Conservation (phyloP, 2,113 vertebrate genomes). For the Cynoglossus semilaevis region DNA sequence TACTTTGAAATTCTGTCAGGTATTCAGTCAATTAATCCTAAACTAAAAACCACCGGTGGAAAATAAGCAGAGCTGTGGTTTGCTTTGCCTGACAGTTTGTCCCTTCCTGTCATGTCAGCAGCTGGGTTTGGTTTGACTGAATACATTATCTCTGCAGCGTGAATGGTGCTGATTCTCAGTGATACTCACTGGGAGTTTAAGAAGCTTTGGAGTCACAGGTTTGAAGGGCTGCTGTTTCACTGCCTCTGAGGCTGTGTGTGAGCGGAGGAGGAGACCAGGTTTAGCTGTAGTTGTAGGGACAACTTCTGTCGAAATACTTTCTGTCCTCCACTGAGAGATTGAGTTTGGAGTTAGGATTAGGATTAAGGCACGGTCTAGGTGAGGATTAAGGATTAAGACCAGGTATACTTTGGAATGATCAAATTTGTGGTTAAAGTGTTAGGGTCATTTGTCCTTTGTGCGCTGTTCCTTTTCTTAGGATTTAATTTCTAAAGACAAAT, state of each 20-base stretch:
- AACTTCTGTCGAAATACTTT: too few relatives aligned
- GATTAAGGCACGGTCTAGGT: too few relatives aligned
- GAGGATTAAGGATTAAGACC: too few relatives aligned
- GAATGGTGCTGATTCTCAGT: constrained; percentile 36
- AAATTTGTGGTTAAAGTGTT: too few relatives aligned
- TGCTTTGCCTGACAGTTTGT: constrained; percentile 20
- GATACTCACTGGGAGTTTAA: constrained; percentile 46
- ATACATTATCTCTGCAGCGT: constrained; percentile 42
- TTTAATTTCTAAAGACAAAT: too few relatives aligned
- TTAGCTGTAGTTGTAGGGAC: too few relatives aligned
- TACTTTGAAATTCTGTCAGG: constrained; percentile 41
- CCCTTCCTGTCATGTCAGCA: constrained; percentile 28
- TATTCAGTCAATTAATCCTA: constrained; percentile 38
- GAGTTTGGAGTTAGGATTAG: too few relatives aligned
- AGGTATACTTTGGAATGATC: too few relatives aligned
- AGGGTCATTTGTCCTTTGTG: too few relatives aligned
- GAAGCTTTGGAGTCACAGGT: constrained; percentile 4
- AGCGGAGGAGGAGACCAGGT: not conserved
- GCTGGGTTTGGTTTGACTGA: constrained; percentile 33
- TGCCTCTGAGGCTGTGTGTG: not conserved
- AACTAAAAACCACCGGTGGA: constrained; percentile 17
- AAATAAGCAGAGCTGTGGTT: constrained; percentile 7
- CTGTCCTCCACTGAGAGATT: too few relatives aligned
- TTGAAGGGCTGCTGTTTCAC: constrained; percentile 9
- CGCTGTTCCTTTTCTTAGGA: too few relatives aligned